Evolutionary conservation across 2,888 invertebrate genomes (phyloP), one percentile per base, ranked within the genome.

Genomic region (Pyrrhia umbra): DNA sequence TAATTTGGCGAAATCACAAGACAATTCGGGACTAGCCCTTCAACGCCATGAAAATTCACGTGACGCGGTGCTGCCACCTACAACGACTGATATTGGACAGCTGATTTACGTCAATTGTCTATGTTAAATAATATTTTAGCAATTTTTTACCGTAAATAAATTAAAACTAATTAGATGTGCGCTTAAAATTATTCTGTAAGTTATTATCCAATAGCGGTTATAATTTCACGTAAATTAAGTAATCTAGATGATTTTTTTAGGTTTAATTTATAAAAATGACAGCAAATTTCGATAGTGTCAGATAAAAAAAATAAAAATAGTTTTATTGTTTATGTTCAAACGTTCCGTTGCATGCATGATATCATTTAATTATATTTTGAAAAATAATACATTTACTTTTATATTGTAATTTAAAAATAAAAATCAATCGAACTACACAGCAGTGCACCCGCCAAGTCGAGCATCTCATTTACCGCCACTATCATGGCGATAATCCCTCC

Each of bases 11-110:
- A 93, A 95, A 95, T 95, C 95, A 95, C 95, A 95, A 95, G 95
- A 95, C 95, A 92, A 92, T 90, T 91, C 92, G 95, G 94, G 94
- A 89, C 93, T 91, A 93, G 93, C 94, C 95, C 95, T 92, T 93
- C 92, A 92, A 90, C 94, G 95, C 95, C 95, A 94, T 95, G 94
- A 95, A 95, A 95, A 95, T 95, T 96, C 96, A 96, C 96, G 96
- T 96, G 96, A 96, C 94, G 93, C 95, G 85, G 95, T 95, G 95
- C 95, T 95, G 95, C 95, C 94, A 95, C 91, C 95, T 95, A 92
- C 89, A 91, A 92, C 87, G 81, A 91, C 90, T 91, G 86, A 88
- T 84, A 82, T 86, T 83, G 84, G 92, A 94, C 95, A 95, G 95
- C 95, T 95, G 95, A 95, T 95, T 95, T 93, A 94, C 92, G 94